A percentile compares a stretch with the other conserved stretches of the same genome.
phyloP scores from a whole-genome alignment of 2,113 vertebrate species.

The Butorides virescens region DNA sequence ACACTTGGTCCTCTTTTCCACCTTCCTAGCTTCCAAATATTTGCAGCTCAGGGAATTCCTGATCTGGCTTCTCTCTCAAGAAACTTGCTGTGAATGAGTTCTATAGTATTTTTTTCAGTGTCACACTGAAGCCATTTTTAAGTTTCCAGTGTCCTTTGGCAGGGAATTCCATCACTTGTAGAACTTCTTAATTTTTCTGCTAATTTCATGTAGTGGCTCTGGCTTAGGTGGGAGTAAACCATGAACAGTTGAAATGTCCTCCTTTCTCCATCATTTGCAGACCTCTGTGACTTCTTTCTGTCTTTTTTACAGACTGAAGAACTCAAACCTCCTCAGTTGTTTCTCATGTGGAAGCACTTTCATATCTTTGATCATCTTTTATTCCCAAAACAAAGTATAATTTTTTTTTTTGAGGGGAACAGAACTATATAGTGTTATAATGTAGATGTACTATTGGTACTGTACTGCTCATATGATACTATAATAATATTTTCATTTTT shows the following conservation, averaged over 20 bases:
- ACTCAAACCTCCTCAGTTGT: neutral
- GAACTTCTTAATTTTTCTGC: neutral
- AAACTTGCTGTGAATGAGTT: neutral
- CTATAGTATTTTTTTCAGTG: neutral
- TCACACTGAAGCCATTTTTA: neutral
- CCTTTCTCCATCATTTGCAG: neutral
- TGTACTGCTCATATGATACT: neutral
- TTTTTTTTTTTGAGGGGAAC: neutral
- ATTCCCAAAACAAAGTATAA: too few species aligned
- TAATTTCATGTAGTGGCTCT: neutral
- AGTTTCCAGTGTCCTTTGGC: neutral
- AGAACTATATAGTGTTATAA: neutral
- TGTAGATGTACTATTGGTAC: neutral
- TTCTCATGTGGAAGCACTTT: neutral
- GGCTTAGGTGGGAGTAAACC: neutral
- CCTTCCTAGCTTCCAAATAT: neutral
- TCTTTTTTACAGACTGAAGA: neutral
- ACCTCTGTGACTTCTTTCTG: neutral
- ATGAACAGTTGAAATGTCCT: accelerated
- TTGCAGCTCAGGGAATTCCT: neutral
- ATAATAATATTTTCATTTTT: neutral
- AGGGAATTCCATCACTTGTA: neutral
- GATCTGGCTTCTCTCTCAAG: neutral
- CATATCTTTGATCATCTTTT: neutral
- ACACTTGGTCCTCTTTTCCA: neutral